Percentiles rank a stretch among this genome's conserved stretches.
Conservation (phyloP, 2,113 vertebrate genomes). For the Ceyx melanurus region DNA sequence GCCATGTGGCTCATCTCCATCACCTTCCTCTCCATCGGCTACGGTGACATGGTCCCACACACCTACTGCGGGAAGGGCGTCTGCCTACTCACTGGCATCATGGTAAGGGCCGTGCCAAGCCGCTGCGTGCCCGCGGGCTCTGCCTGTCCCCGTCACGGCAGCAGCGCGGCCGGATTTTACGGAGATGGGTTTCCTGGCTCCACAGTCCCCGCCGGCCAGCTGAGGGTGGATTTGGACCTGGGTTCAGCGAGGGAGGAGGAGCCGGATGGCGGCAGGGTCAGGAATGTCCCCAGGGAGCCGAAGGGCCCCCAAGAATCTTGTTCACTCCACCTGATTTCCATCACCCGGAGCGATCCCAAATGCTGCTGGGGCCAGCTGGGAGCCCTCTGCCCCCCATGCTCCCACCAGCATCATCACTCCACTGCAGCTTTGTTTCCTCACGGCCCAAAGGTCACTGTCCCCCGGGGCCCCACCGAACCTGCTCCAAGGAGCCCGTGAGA, state of each 20-base stretch:
- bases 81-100: slow-evolving; percentile 97
- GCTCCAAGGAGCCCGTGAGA: accelerated
- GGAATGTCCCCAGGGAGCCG: not conserved
- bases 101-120: slow-evolving; percentile 79
- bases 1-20: slow-evolving; percentile 99
- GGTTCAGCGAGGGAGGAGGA: accelerated
- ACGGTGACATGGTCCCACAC: slow-evolving; percentile 98
- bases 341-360: slow-evolving; percentile 17
- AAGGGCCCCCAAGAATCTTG: not conserved
- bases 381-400: not conserved
- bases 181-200: not conserved
- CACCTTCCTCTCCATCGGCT: slow-evolving; percentile 98
- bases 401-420: not conserved
- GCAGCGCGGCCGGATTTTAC: accelerated
- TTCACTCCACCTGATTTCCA: not conserved
- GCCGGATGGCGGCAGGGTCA: not conserved
- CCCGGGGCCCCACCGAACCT: accelerated
- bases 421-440: not conserved
- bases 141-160: not conserved
- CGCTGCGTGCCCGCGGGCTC: accelerated
- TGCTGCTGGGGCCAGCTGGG: slow-evolving; percentile 2
- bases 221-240: not conserved
- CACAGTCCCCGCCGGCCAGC: not conserved
- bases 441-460: not conserved
- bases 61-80: slow-evolving; percentile 98